A percentile compares a stretch with the other conserved stretches of the same genome.
Evolutionary conservation across 2,797 vertebrate genomes (phyloP).

Genomic region (Caiman crocodilus): DNA sequence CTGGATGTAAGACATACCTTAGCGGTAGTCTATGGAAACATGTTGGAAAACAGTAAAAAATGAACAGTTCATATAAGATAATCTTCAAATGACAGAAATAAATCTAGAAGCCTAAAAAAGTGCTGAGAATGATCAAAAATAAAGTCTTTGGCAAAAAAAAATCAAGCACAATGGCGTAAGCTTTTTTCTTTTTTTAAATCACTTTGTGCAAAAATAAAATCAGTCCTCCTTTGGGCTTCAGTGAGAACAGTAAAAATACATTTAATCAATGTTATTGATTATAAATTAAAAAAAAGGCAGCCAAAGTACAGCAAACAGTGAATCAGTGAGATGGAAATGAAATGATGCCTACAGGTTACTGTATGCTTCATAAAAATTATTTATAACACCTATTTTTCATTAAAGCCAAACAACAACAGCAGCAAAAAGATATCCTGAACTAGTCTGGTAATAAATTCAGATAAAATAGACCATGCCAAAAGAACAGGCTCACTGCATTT

Average conservation of each 20-base stretch:
- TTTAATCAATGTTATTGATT: constrained; percentile 33
- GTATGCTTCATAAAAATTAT: constrained; percentile 4
- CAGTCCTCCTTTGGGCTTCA: not conserved
- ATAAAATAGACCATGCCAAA: not conserved
- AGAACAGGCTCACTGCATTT: not conserved
- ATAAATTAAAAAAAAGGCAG: constrained; percentile 37
- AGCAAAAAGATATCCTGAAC: not conserved
- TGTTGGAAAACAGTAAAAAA: constrained; percentile 40
- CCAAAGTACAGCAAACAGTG: not conserved
- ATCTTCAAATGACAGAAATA: constrained; percentile 1
- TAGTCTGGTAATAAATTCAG: constrained; percentile 30
- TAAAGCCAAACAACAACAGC: constrained; percentile 24
- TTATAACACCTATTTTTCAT: constrained; percentile 32
- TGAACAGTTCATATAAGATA: not conserved
- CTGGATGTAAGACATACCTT: not conserved
- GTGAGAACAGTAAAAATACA: constrained; percentile 9
- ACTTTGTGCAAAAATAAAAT: not conserved
- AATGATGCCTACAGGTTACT: constrained; percentile 28
- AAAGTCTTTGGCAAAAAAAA: not conserved
- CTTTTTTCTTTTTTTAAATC: not conserved
- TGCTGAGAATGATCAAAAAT: not conserved
- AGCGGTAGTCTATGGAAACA: constrained; percentile 17
- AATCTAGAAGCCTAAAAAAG: constrained; percentile 22
- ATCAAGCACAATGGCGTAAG: not conserved
- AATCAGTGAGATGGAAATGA: constrained; percentile 14